Base-by-base conservation (phyloP, 1,140 invertebrate species). In the Drosophila azteca region DNA sequence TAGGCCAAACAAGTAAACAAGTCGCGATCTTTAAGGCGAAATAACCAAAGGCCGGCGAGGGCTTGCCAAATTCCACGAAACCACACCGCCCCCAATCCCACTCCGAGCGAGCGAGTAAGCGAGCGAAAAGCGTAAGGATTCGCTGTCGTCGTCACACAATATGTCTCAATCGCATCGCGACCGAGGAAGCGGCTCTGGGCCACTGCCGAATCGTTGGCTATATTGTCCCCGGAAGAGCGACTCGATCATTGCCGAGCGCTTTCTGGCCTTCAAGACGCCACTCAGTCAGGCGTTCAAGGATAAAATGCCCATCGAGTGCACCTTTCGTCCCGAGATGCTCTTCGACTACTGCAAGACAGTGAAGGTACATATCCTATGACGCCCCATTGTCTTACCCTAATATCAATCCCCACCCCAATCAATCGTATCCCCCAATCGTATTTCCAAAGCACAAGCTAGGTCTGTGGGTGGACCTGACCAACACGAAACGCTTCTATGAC, bases 381-480 rank as follows among this genome's bases (percentile, higher is more conserved):
- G n/a, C 22, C 17, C 13, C 3, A 7, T 6, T n/a, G 0, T 7
- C n/a, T 13, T 4, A 6, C 35, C 13, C 35, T 54, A 58, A 50
- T 31, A 26, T 26, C 24, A 26, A 20, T 20, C 15, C 24, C 29
- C 6, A 4, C 3, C 39, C 15, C 0, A 11, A 11, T 11, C 17
- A 3, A 4, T 22, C 26, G 24, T 35, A 53, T 11, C 22, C 9
- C 35, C 35, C 35, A 31, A 31, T 31, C 11, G 35, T 39, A 39
- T 39, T 5, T 20, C 22, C 53, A 54, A 62, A 97, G 95, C 90
- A 95, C 9, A 98, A 97, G 87, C 92, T 99, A 51, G 98, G 98
- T 1, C 91, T 99, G 15, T 98, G 98, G 97, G 96, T 99, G 65
- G 98, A 99, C 92, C 93, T 99, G 49, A 99, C 98, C 4, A 98